Base-by-base conservation (phyloP, 2,888 invertebrate species). In the Patella caerulea region DNA sequence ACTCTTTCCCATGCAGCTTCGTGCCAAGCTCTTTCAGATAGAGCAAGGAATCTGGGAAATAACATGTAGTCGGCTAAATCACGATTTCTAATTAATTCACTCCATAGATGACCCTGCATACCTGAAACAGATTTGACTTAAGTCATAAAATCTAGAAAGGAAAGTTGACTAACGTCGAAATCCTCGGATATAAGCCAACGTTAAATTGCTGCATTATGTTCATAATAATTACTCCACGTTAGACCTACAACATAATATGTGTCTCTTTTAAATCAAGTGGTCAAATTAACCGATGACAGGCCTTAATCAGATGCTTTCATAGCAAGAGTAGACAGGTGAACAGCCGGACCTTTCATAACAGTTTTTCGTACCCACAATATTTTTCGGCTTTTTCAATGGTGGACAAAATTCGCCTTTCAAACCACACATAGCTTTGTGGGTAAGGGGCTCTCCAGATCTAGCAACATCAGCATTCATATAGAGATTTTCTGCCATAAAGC, bases 11-110 rank as follows among this genome's bases (percentile, higher is more conserved):
- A 90, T n/a, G 80, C 17, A 14, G 90, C 89, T 78, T 86, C 85
- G 74, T 90, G 88, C 90, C 90, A 91, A 2, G 87, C 85, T 45
- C 90, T 78, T 81, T 90, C 90, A 5, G 89, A 90, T 7, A 90
- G 78, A 1, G 90, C 88, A 4, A 88, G 77, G 2, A 89, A 53
- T 12, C 89, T 76, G 0, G 89, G 89, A 72, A 85, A 88, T 17
- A 88, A 75, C 87, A 88, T 88, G 74, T 83, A 84, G 78, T 87
- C 85, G 9, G 88, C 75, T 19, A 85, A 83, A 59, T 86, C 84
- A 11, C 81, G 75, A 0, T 78, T 84, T 19, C 86, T 77, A 0
- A 86, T 72, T 11, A 88, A 84, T 77, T 90, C 90, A 54, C 88
- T 86, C 88, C 88, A 90, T n/a, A 90, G 65, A 19, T 88, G 84